Evolutionary conservation across 2,113 vertebrate species (phyloP), one percentile per base, ranked within the genome.

Genomic region (Tragelaphus strepsiceros): DNA sequence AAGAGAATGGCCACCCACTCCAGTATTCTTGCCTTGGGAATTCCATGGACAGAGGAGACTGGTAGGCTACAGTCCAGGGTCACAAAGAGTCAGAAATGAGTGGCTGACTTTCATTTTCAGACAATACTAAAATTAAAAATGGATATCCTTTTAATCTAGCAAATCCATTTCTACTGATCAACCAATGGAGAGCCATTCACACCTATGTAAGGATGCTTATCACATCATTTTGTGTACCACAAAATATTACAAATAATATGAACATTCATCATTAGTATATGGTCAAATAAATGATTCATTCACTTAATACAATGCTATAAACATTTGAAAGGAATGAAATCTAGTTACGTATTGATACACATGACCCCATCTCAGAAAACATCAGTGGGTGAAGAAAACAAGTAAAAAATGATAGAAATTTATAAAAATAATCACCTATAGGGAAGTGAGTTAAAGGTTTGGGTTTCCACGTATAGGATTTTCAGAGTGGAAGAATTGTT

Each of bases 241-340:
- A 62, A 74, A 90, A 82, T 39, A 22, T 22, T 64, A 22, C 54
- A 91, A 93, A 62, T 59, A 82, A 53, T 12, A 43, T 51, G 32
- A 91, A 94, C 43, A 82, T 51, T 92, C 39, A 67, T 64, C 78
- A 90, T 64, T 58, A 81, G 64, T 39, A 93, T 96, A 59, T 64
- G 30, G 15, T 78, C 94, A 96, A 93, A 80, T 90, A 74, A 80
- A 77, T n/a, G 24, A 83, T 94, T 96, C 32, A 64, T 74, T 89
- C 53, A 59, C 67, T 13, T 64, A 32, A 35, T 30, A 3, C 7
- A 85, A 90, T 49, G 19, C 46, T 88, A 67, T 58, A 74, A 24
- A 77, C 9, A 51, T 15, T 54, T 74, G 78, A 74, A 97, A 92
- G 21, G 28, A 96, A 82, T 86, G 14, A 88, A 95, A 39, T 54